Percentiles rank a stretch among this genome's conserved stretches.
Evolutionary conservation across 2,113 vertebrate genomes (phyloP).

Genomic region (Pelecanus crispus): DNA sequence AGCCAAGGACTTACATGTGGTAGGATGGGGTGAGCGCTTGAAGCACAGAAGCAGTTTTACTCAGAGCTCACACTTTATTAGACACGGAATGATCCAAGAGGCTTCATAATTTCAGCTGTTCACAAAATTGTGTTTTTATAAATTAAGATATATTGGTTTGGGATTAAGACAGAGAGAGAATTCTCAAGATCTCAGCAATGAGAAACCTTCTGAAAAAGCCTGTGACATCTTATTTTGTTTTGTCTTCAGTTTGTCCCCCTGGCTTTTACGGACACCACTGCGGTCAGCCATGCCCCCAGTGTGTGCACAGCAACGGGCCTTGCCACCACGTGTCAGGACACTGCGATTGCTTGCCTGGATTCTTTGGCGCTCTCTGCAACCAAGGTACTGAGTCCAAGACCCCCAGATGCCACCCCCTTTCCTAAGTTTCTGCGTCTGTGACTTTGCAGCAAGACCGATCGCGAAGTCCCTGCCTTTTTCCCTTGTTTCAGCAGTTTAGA

Average conservation of each 20-base stretch:
- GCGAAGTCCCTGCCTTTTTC: background rate
- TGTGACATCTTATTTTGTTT: background rate
- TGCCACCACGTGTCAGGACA: slow-evolving; percentile 91
- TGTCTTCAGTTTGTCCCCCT: slow-evolving; percentile 85
- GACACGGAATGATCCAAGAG: background rate
- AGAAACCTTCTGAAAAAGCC: background rate
- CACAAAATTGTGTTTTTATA: background rate
- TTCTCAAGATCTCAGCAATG: background rate
- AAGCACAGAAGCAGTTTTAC: background rate
- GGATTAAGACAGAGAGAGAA: background rate
- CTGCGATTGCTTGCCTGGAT: slow-evolving; percentile 93
- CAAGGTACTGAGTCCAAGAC: slow-evolving; percentile 78
- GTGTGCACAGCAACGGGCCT: slow-evolving; percentile 89
- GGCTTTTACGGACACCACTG: slow-evolving; percentile 93
- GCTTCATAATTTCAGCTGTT: background rate
- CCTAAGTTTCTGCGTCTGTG: background rate
- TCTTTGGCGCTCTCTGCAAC: slow-evolving; percentile 90
- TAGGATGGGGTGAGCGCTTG: background rate
- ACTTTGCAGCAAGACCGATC: background rate
- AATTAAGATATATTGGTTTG: background rate
- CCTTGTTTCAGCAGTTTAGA: background rate
- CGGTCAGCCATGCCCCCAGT: slow-evolving; percentile 89
- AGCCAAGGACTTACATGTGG: background rate
- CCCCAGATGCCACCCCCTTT: background rate
- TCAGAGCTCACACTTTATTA: background rate